Base-by-base conservation (phyloP, 2,797 vertebrate genomes). In the Alcedo atthis region DNA sequence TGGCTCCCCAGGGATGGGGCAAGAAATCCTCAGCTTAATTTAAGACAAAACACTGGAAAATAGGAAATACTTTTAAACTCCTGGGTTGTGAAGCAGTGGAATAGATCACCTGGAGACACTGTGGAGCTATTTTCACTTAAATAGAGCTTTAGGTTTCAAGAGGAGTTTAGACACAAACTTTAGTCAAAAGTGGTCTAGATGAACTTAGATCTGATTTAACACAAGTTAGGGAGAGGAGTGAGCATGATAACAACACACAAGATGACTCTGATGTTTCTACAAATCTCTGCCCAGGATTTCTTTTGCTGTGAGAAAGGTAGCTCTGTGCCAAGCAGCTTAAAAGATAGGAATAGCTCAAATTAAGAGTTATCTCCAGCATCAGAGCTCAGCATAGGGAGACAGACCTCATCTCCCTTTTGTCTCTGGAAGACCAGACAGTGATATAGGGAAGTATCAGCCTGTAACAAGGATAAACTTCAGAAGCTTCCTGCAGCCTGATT, bases 1-100 rank as follows among this genome's bases (percentile, higher is more conserved):
- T 63, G 80, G 28, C 40, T 95, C 92, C 63, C 74, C 51, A 79
- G 81, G 53, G 92, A 91, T 30, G 32, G 67, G 67, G 32, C 32
- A 94, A 90, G 90, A 90, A 91, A 87, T 63, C 92, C 33, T 85
- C 55, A 62, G 75, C 55, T 91, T 95, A 92, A 93, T 80, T 90
- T 70, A 93, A 92, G 88, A 73, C 63, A 67, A 91, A 85, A 80
- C 75, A 77, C 18, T 26, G 59, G 67, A 73, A 81, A 91, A 90
- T 70, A 80, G 12, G 67, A 90, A 92, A 70, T 61, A 57, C 67
- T 86, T 91, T 63, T 15, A 81, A 84, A 85, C 55, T 45, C 53
- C 28, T 17, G 49, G 43, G 22, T 42, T 84, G 43, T 66, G 67
- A 91, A 90, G 77, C 6, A 1, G n/a, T 68, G 30, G 46, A 88